Conservation (phyloP, 2,888 invertebrate species). For the Podotricha telesiphe region DNA sequence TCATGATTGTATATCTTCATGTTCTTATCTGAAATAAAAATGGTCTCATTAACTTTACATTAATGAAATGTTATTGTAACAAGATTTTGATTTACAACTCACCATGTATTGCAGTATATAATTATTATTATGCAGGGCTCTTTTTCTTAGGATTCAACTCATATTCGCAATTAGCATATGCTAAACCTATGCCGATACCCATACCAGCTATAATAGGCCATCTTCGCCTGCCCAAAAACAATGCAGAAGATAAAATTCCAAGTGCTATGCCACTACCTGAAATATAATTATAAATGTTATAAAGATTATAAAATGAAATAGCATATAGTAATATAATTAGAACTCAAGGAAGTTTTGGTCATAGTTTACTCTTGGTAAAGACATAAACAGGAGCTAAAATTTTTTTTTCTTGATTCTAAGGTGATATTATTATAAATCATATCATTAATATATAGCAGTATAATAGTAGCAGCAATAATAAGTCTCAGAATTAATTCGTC, state of each 20-base stretch:
- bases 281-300: slow-evolving; percentile 54
- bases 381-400: neutral
- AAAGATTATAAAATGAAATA: neutral
- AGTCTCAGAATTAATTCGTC: neutral
- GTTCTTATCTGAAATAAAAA: slow-evolving; percentile 61
- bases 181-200: slow-evolving; percentile 95
- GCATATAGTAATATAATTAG: neutral
- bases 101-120: slow-evolving; percentile 60
- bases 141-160: slow-evolving; percentile 69
- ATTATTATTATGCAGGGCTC: slow-evolving; percentile 53
- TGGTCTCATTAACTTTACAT: neutral
- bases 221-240: slow-evolving; percentile 91
- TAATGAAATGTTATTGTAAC: neutral
- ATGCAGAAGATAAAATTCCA: slow-evolving; percentile 91
- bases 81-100: slow-evolving; percentile 14
- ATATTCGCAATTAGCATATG: slow-evolving; percentile 92
- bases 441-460: neutral
- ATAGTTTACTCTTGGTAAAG: neutral
- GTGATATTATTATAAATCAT: neutral
- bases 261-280: slow-evolving; percentile 91
- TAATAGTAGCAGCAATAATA: too few species aligned
- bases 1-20: slow-evolving; percentile 57
- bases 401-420: too few species aligned
- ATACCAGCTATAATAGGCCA: slow-evolving; percentile 95
- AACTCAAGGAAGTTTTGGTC: neutral